A percentile compares a stretch with the other conserved stretches of the same genome.
Conservation (phyloP, 92 coral and sea anemone genomes). For the Phenganax stokvisi region DNA sequence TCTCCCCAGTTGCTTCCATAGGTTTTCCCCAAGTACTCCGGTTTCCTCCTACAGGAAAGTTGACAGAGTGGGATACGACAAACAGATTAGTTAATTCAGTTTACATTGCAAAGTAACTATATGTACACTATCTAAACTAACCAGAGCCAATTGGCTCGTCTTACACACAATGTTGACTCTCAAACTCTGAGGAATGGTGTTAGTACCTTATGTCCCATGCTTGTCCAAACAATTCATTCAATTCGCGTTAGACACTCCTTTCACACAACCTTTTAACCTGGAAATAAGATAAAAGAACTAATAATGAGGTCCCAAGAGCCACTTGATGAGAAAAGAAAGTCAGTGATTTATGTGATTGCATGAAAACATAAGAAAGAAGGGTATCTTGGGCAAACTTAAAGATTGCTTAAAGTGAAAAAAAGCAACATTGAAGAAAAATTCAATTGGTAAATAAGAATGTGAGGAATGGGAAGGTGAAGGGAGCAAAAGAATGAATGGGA, state of each 20-base stretch:
- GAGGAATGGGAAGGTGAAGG: neutral
- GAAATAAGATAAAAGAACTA: neutral
- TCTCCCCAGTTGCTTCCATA: conserved; percentile 43
- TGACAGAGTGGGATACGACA: too few species aligned
- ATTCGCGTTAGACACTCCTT: too few species aligned
- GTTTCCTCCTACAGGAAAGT: too few species aligned
- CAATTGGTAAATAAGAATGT: neutral
- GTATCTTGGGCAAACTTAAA: neutral
- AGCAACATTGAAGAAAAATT: neutral
- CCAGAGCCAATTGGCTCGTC: too few species aligned
- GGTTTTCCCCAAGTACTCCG: neutral
- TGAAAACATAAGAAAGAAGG: neutral
- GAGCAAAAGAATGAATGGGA: neutral
- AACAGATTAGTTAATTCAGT: too few species aligned
- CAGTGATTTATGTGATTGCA: neutral
- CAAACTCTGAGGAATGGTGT: too few species aligned
- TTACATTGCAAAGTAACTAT: too few species aligned
- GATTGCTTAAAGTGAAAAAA: neutral
- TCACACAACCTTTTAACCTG: too few species aligned
- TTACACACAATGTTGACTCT: too few species aligned
- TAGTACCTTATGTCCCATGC: too few species aligned
- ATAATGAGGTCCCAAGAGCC: neutral
- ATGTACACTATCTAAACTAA: too few species aligned
- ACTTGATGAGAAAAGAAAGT: neutral
- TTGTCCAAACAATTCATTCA: too few species aligned